phyloP scores from a whole-genome alignment of 2,113 vertebrate species.

The Anoura caudifer region DNA sequence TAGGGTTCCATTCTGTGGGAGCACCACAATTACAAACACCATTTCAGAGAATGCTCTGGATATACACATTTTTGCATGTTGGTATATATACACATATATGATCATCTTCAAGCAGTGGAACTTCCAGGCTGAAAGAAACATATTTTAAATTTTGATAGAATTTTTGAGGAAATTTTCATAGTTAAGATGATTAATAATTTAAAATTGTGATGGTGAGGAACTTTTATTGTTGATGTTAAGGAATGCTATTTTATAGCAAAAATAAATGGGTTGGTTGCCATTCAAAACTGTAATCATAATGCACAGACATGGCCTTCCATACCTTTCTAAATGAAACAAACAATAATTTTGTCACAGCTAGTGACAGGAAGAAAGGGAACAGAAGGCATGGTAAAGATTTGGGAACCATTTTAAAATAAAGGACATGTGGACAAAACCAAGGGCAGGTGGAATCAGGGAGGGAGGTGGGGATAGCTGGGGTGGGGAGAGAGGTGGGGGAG shows the following conservation, averaged over 20 bases:
- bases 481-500: no score
- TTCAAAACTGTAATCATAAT: not conserved
- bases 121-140: not conserved
- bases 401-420: conserved; percentile 3
- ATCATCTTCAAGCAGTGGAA: not conserved
- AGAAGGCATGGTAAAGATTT: not conserved
- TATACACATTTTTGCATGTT: not conserved
- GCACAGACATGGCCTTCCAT: not conserved
- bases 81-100: not conserved
- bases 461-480: no score
- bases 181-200: not conserved
- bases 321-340: not conserved
- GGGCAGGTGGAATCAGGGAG: no score
- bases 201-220: not conserved
- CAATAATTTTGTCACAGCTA: not conserved
- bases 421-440: no score
- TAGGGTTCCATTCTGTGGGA: not conserved
- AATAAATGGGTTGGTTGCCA: not conserved
- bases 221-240: not conserved
- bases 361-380: conserved; percentile 6
- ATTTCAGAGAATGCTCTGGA: not conserved
- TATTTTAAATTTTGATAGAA: not conserved
- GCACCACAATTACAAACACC: not conserved
- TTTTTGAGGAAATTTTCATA: not conserved
- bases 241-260: not conserved